phyloP scores from a whole-genome alignment of 2,797 vertebrate species.

The Acipenser oxyrinchus region DNA sequence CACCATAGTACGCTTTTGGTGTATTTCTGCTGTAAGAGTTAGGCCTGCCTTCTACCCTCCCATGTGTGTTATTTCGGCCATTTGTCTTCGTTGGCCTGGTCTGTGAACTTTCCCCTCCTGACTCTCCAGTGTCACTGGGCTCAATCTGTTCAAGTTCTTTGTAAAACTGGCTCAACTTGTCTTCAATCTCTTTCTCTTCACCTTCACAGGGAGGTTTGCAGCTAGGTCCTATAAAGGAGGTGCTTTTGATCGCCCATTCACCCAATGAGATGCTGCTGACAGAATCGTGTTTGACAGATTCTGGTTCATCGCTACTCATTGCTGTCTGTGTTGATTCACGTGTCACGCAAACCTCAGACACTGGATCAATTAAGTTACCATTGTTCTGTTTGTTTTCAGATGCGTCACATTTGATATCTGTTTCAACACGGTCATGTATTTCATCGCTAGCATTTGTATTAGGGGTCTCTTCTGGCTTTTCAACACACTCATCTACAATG shows the following conservation, averaged over 20 bases:
- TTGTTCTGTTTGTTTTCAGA: too few relatives aligned
- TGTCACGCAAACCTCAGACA: not conserved
- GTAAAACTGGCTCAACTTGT: slow-evolving; percentile 58
- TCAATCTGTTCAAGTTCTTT: slow-evolving; percentile 55
- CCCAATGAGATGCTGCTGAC: slow-evolving; percentile 31
- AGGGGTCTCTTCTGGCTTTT: not conserved
- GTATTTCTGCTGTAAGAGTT: slow-evolving; percentile 13
- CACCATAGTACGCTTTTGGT: slow-evolving; percentile 17
- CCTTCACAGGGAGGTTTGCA: slow-evolving; percentile 16
- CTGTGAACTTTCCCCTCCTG: not conserved
- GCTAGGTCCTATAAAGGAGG: slow-evolving; percentile 54
- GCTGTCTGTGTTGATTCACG: not conserved
- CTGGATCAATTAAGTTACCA: too few relatives aligned
- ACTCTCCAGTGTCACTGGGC: slow-evolving; percentile 11
- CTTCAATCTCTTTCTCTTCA: slow-evolving; percentile 40
- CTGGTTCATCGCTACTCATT: not conserved
- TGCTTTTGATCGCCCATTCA: slow-evolving; percentile 51
- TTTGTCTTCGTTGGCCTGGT: not conserved
- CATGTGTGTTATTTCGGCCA: slow-evolving; percentile 2
- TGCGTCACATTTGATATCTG: too few relatives aligned
- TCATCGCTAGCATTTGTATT: too few relatives aligned
- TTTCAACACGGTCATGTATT: too few relatives aligned
- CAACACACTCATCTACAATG: not conserved
- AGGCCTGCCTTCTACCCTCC: slow-evolving; percentile 2
- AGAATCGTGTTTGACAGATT: not conserved